phyloP scores from a whole-genome alignment of 2,797 vertebrate species.

The Huso huso region DNA sequence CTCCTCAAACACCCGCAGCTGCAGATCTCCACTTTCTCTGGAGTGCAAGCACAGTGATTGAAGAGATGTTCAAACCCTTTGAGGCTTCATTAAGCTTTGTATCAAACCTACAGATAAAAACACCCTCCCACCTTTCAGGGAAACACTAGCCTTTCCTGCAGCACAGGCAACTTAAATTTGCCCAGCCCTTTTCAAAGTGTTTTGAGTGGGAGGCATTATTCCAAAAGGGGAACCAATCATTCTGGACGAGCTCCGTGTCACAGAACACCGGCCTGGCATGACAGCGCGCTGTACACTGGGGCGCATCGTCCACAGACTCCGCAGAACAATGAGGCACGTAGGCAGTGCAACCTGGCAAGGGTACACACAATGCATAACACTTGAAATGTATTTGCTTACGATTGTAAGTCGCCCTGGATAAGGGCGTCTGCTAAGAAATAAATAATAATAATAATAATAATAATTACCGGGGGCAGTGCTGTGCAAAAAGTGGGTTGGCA shows the following conservation, averaged over 20 bases:
- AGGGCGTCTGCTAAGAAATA: too few species aligned
- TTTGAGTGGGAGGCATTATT: conserved; percentile 32
- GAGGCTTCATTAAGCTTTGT: conserved; percentile 47
- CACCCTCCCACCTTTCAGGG: conserved; percentile 39
- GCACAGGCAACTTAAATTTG: conserved; percentile 31
- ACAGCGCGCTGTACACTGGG: too few species aligned
- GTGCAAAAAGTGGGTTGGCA: too few species aligned
- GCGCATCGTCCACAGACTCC: too few species aligned
- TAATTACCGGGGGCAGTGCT: too few species aligned
- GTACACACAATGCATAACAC: too few species aligned
- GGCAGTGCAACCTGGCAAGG: too few species aligned
- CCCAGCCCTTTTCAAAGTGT: conserved; percentile 41
- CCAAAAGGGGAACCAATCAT: conserved; percentile 31
- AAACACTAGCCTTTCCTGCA: background rate
- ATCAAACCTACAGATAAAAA: conserved; percentile 32
- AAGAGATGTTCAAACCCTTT: conserved; percentile 42
- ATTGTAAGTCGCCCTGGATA: too few species aligned
- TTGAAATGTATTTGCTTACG: too few species aligned
- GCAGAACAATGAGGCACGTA: too few species aligned
- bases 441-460: too few species aligned
- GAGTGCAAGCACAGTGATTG: conserved; percentile 29
- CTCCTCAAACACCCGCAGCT: background rate
- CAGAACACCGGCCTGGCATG: conserved; percentile 28
- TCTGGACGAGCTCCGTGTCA: conserved; percentile 37
- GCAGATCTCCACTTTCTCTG: conserved; percentile 14